Evolutionary conservation across 2,113 vertebrate species (phyloP).

Genomic region (Epinephelus lanceolatus): DNA sequence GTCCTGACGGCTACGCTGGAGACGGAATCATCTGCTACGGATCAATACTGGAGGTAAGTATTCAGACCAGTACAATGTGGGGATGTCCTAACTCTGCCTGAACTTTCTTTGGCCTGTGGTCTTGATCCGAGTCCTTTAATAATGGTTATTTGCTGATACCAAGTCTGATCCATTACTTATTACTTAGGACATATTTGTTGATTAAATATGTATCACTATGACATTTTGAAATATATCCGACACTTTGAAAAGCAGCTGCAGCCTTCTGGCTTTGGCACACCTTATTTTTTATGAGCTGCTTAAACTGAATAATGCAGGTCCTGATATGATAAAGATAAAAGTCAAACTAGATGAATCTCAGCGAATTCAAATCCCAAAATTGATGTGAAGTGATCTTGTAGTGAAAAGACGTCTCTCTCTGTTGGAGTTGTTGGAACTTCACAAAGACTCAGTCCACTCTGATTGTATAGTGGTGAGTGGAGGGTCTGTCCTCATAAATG

Average conservation of each 20-base stretch:
- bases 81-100: not conserved
- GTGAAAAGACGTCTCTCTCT: not conserved
- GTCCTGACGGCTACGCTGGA: constrained; percentile 86
- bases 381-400: not conserved
- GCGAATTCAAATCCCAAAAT: not conserved
- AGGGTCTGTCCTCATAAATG: no score
- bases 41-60: constrained; percentile 80
- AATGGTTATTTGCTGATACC: no score
- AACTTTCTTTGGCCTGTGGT: not conserved
- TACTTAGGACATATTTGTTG: not conserved
- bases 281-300: not conserved
- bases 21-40: constrained; percentile 90
- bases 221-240: not conserved
- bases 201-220: not conserved
- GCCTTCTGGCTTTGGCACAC: not conserved
- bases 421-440: not conserved
- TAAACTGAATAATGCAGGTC: not conserved
- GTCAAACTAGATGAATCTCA: not conserved
- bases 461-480: no score
- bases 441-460: no score
- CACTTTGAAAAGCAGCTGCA: not conserved
- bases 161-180: not conserved
- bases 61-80: not conserved
- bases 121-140: not conserved
- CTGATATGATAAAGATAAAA: not conserved